Evolutionary conservation across 2,888 invertebrate species (phyloP).

Genomic region (Penaeus monodon): DNA sequence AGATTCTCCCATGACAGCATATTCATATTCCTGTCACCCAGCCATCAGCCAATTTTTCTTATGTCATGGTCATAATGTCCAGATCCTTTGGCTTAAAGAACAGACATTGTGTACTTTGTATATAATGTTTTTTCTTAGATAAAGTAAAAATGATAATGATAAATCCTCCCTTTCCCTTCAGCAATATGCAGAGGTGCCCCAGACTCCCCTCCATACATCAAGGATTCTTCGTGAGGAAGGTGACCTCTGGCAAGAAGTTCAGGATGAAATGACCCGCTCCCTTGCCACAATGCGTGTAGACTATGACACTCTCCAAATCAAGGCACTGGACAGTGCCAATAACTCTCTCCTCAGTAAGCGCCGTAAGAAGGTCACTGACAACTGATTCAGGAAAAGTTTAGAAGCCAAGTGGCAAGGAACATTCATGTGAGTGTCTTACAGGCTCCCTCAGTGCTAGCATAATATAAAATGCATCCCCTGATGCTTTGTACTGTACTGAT

Average conservation of each 20-base stretch:
- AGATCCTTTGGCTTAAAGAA: no score
- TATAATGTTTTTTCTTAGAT: no score
- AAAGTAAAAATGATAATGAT: neutral
- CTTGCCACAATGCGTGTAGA: constrained; percentile 98
- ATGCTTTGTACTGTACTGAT: no score
- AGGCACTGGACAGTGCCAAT: constrained; percentile 91
- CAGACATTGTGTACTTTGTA: no score
- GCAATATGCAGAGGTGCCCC: constrained; percentile 89
- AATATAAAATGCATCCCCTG: no score
- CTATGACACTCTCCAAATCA: constrained; percentile 93
- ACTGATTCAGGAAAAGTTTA: constrained; percentile 10
- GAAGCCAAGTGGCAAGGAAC: no score
- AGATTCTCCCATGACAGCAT: no score
- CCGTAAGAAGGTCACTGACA: constrained; percentile 66
- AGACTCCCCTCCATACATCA: constrained; percentile 93
- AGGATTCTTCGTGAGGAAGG: constrained; percentile 89
- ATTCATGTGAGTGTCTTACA: no score
- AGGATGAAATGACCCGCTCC: constrained; percentile 98
- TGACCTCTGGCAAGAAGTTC: constrained; percentile 96
- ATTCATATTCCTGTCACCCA: no score
- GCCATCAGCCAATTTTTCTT: no score
- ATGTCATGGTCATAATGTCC: no score
- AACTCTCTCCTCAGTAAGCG: constrained; percentile 92
- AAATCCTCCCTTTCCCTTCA: constrained; percentile 67
- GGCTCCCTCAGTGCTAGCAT: no score